Base-by-base conservation (phyloP, 1,140 invertebrate genomes). In the Ceratosolen solmsi region DNA sequence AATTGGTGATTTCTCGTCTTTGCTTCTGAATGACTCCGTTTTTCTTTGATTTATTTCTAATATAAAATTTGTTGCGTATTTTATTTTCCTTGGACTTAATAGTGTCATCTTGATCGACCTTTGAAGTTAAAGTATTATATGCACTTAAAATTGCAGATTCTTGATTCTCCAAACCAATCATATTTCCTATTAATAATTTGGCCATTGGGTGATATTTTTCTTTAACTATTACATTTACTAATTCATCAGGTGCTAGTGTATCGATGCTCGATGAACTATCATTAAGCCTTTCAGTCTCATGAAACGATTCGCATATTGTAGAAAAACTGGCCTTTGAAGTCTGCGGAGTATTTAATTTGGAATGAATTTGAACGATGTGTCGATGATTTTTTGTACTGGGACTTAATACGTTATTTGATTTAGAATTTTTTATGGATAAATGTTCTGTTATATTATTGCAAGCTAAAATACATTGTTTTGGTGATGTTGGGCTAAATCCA, bases 161-260 rank as follows among this genome's bases (percentile, higher is more conserved):
- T 46, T 88, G 84, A 1, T 81, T 83, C 2, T 87, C 86, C 41
- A 90, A 58, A 9, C 90, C 90, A 60, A 91, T 91, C 71, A 91
- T 87, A 56, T 89, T 89, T 8, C 88, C 87, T 58, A 91, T 91
- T n/a, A 91, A 46, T 36, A 91, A 80, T 63, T 91, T 88, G 0
- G 90, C 90, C 60, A 89, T 86, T 8, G 90, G 90, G 81, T 90
- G 88, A 74, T 84, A 86, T 25, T 89, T 87, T 46, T 90, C 87
- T 9, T 89, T 87, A 0, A 87, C 84, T 36, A 91, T 90, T 20
- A 90, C 81, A 79, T 89, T 87, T 13, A 91, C 81, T 58, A 91
- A 86, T 70, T 87, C 84, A 70, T 90, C 90, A 0, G 90, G 90
- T 1, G 89, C 87, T 30, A 91, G 8, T 0, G 88, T 84, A 51